These are phyloP conservation scores for Nylanderia fulva DNA, from an alignment of 1,140 invertebrate species.

Conservation along the genomic window DNA sequence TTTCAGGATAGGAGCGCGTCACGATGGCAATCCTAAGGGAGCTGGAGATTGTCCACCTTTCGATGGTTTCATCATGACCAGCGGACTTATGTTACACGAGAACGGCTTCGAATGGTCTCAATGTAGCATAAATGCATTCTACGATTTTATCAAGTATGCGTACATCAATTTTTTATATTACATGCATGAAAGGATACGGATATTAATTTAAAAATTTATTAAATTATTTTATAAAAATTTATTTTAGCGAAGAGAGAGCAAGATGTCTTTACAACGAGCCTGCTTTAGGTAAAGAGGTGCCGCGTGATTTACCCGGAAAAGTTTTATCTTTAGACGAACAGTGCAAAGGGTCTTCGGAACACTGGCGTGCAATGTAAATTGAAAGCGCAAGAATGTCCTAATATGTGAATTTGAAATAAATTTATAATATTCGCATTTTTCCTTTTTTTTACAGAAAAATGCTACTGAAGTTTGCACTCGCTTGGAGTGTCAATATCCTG, in stretches of 20 bases:
- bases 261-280: slow-evolving; percentile 95
- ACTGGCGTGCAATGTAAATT: slow-evolving; percentile 91
- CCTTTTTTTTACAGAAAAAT: slow-evolving; percentile 66
- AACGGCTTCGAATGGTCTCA: slow-evolving; percentile 77
- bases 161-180: neutral
- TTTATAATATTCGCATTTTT: neutral
- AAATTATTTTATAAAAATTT: too few relatives aligned
- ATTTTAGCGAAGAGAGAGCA: slow-evolving; percentile 82
- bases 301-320: slow-evolving; percentile 93
- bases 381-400: too few relatives aligned
- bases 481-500: slow-evolving; percentile 69
- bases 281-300: slow-evolving; percentile 92
- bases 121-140: slow-evolving; percentile 71
- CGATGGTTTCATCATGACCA: slow-evolving; percentile 75
- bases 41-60: slow-evolving; percentile 47
- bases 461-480: slow-evolving; percentile 61
- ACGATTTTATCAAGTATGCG: slow-evolving; percentile 73
- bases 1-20: slow-evolving; percentile 75
- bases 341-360: slow-evolving; percentile 95
- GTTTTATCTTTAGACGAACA: slow-evolving; percentile 94
- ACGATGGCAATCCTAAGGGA: slow-evolving; percentile 65
- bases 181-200: neutral
- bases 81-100: slow-evolving; percentile 52
- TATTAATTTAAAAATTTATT: slow-evolving; percentile 24
- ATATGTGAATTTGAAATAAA: neutral